phyloP scores from a whole-genome alignment of 2,888 invertebrate species.

The Boloria euphrosyne region DNA sequence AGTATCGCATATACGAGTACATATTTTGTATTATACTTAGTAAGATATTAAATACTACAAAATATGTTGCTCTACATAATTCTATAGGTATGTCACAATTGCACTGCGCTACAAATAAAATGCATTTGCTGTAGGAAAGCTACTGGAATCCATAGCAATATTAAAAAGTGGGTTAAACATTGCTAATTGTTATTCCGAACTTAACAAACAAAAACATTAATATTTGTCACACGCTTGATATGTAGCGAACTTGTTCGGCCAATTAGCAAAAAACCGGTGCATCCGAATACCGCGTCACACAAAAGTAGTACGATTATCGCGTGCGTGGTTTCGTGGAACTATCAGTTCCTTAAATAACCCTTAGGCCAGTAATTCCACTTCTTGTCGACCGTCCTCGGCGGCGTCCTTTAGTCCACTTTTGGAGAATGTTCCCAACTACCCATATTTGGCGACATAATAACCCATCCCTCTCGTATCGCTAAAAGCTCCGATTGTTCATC shows the following conservation, averaged over 20 bases:
- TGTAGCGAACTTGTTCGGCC: slow-evolving; percentile 46
- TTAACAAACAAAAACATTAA: not conserved
- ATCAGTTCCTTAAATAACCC: slow-evolving; percentile 67
- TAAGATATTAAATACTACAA: not conserved
- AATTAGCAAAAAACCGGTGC: slow-evolving; percentile 55
- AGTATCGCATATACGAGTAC: not conserved
- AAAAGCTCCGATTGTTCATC: slow-evolving; percentile 70
- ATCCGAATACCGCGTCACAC: slow-evolving; percentile 57
- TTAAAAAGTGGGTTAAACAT: not conserved
- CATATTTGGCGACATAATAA: slow-evolving; percentile 76
- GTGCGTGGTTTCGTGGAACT: slow-evolving; percentile 72
- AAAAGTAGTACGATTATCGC: slow-evolving; percentile 64
- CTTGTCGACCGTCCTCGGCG: slow-evolving; percentile 70
- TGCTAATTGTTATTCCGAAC: not conserved
- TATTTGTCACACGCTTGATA: slow-evolving; percentile 9
- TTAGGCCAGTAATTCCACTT: slow-evolving; percentile 59
- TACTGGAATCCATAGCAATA: too few relatives aligned
- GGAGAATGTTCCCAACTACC: slow-evolving; percentile 62
- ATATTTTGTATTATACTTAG: not conserved
- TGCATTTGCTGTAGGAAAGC: too few relatives aligned
- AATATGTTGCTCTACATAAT: too few relatives aligned
- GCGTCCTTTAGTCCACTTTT: slow-evolving; percentile 70
- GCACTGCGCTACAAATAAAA: too few relatives aligned
- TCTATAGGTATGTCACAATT: too few relatives aligned
- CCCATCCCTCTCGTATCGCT: slow-evolving; percentile 59